Evolutionary conservation across 1,140 invertebrate species (phyloP).

Genomic region (Trypoxylus dichotomus): DNA sequence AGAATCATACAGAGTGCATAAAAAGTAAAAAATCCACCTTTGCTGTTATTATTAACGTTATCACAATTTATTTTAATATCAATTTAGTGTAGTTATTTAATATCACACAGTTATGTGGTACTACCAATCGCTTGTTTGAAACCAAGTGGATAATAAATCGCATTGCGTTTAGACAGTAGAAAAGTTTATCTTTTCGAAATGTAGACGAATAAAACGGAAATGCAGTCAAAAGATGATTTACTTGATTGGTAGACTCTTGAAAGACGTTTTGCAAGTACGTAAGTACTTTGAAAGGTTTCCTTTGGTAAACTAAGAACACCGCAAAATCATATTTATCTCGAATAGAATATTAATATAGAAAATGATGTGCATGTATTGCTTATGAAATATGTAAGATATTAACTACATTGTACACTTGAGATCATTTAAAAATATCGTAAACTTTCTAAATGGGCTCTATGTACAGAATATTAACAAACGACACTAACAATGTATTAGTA

Average conservation of each 20-base stretch:
- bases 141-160: not conserved
- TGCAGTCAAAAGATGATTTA: not conserved
- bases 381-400: not conserved
- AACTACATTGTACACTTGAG: not conserved
- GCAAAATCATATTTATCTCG: not conserved
- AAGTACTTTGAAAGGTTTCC: not conserved
- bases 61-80: slow-evolving; percentile 17
- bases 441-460: not conserved
- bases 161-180: not conserved
- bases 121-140: not conserved
- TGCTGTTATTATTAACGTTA: slow-evolving; percentile 7
- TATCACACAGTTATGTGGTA: not conserved
- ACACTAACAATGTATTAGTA: not conserved
- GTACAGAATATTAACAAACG: not conserved
- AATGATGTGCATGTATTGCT: slow-evolving; percentile 2
- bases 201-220: not conserved
- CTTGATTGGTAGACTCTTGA: slow-evolving; percentile 16
- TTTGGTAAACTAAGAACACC: not conserved
- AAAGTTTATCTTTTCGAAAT: not conserved
- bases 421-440: not conserved
- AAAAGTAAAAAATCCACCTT: slow-evolving; percentile 7
- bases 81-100: slow-evolving; percentile 15
- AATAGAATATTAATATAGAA: slow-evolving; percentile 4
- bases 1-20: not conserved
- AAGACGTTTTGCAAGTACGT: slow-evolving; percentile 12